A percentile compares a stretch with the other conserved stretches of the same genome.
Conservation (phyloP, 2,888 invertebrate genomes). For the Nymphalis polychloros region DNA sequence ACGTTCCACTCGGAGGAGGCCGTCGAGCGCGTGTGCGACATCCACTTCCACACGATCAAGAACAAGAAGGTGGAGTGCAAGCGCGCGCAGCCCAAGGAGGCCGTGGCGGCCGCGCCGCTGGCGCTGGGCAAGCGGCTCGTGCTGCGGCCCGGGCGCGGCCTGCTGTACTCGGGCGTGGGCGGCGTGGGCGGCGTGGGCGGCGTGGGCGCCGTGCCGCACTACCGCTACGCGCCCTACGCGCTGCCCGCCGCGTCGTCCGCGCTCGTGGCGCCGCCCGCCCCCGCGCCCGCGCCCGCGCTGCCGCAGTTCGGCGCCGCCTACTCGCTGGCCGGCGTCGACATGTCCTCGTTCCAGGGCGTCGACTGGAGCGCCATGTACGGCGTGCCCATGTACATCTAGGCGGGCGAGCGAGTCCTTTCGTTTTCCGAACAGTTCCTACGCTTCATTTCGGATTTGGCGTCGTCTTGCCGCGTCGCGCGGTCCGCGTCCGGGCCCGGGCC, state of each 20-base stretch:
- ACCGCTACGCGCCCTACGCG: slow-evolving; percentile 79
- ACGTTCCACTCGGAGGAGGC: slow-evolving; percentile 96
- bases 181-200: slow-evolving; percentile 67
- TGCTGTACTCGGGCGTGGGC: slow-evolving; percentile 77
- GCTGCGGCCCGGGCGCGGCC: slow-evolving; percentile 85
- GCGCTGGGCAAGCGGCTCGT: slow-evolving; percentile 88
- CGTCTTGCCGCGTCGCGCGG: slow-evolving; percentile 58
- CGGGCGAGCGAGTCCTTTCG: slow-evolving; percentile 41
- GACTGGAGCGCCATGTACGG: slow-evolving; percentile 96
- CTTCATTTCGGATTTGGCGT: slow-evolving; percentile 46
- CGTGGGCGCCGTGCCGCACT: slow-evolving; percentile 43
- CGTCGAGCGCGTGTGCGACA: slow-evolving; percentile 95
- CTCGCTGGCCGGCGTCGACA: slow-evolving; percentile 93
- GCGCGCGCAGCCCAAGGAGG: slow-evolving; percentile 95
- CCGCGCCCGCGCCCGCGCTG: slow-evolving; percentile 82
- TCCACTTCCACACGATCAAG: slow-evolving; percentile 95
- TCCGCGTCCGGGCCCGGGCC: slow-evolving; percentile 45
- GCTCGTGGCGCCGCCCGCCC: slow-evolving; percentile 77
- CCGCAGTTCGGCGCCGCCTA: slow-evolving; percentile 87
- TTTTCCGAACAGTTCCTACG: slow-evolving; percentile 62
- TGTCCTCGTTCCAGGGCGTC: slow-evolving; percentile 95
- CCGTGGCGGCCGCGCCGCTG: slow-evolving; percentile 85
- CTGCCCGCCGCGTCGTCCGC: slow-evolving; percentile 70
- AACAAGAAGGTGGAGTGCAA: slow-evolving; percentile 95
- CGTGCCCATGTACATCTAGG: slow-evolving; percentile 95